Percentiles rank a stretch among this genome's conserved stretches.
These are phyloP conservation scores for Gortyna flavago DNA, from an alignment of 2,888 invertebrate genomes.

Conservation along the genomic window DNA sequence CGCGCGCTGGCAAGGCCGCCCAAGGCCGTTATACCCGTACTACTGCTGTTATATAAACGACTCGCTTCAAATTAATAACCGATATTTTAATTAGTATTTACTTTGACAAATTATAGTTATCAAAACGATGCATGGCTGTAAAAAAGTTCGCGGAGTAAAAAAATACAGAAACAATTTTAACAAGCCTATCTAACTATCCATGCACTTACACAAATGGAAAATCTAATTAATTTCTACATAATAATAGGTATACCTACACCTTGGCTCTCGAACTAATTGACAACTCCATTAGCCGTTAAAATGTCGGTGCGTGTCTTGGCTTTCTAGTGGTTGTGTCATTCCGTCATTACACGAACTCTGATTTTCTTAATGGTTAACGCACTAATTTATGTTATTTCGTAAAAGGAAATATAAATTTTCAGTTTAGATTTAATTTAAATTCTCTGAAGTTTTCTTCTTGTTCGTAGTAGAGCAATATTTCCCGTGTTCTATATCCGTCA, in stretches of 20 bases:
- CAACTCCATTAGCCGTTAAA: slow-evolving; percentile 54
- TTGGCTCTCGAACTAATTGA: slow-evolving; percentile 45
- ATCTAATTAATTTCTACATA: slow-evolving; percentile 22
- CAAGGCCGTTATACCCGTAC: slow-evolving; percentile 85
- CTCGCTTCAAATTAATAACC: slow-evolving; percentile 57
- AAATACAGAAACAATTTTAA: slow-evolving; percentile 14
- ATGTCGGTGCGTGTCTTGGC: slow-evolving; percentile 43
- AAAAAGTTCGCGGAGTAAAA: neutral
- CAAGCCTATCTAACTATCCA: slow-evolving; percentile 1
- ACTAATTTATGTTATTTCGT: slow-evolving; percentile 22
- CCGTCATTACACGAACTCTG: slow-evolving; percentile 38
- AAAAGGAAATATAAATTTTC: slow-evolving; percentile 8
- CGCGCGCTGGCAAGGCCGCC: slow-evolving; percentile 83
- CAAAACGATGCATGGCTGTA: neutral
- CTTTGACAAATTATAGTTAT: slow-evolving; percentile 17
- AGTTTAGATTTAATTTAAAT: slow-evolving; percentile 3
- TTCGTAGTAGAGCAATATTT: slow-evolving; percentile 51
- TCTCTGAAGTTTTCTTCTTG: slow-evolving; percentile 14
- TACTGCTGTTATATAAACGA: slow-evolving; percentile 55
- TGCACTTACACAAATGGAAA: slow-evolving; percentile 26
- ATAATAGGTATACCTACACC: neutral
- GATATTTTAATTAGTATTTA: slow-evolving; percentile 42
- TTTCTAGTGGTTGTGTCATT: slow-evolving; percentile 45
- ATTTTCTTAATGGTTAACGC: slow-evolving; percentile 34
- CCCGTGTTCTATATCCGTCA: slow-evolving; percentile 71